These are phyloP conservation scores for Danio rerio DNA, from an alignment of 2,113 vertebrate genomes.

Conservation along the genomic window DNA sequence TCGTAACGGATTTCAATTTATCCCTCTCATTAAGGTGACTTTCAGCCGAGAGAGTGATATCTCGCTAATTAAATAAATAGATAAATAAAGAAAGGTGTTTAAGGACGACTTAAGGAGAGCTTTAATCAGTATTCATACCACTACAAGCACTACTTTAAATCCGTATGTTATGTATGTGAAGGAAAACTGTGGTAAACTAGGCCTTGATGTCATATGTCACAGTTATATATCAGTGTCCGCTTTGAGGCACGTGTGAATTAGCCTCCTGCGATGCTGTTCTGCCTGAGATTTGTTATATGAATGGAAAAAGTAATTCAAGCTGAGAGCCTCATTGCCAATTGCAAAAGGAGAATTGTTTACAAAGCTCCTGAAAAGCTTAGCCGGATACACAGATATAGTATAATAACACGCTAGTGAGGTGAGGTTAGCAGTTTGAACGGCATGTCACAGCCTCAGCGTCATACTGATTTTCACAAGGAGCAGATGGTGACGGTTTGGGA, in stretches of 20 bases:
- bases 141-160: slow-evolving; percentile 14
- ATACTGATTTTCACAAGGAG: background rate
- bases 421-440: background rate
- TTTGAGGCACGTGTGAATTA: slow-evolving; percentile 10
- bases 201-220: background rate
- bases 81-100: background rate
- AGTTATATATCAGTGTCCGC: slow-evolving; percentile 16
- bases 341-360: slow-evolving; percentile 21
- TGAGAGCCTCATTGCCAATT: slow-evolving; percentile 7
- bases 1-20: slow-evolving; percentile 26
- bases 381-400: background rate
- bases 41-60: slow-evolving; percentile 25
- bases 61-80: slow-evolving; percentile 5
- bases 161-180: background rate
- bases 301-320: slow-evolving; percentile 29
- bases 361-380: slow-evolving; percentile 22
- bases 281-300: background rate
- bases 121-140: background rate
- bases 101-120: slow-evolving; percentile 5
- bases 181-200: background rate
- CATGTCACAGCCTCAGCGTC: background rate
- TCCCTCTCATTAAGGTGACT: slow-evolving; percentile 30
- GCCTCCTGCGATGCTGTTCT: background rate
- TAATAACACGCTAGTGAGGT: background rate
- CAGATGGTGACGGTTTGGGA: background rate